A percentile compares a stretch with the other conserved stretches of the same genome.
Conservation (phyloP, 2,113 vertebrate species). For the Carollia perspicillata region DNA sequence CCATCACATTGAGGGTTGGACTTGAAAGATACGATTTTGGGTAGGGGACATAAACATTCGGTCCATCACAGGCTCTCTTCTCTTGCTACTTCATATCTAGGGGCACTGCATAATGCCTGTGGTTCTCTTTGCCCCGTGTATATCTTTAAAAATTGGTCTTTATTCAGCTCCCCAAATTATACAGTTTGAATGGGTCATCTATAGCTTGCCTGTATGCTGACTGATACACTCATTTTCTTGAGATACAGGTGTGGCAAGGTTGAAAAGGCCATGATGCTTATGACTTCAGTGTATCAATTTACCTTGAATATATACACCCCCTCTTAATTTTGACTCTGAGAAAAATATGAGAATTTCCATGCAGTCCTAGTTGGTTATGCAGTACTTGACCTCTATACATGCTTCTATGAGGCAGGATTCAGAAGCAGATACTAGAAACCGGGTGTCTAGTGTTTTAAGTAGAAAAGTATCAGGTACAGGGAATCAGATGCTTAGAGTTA, state of each 20-base stretch:
- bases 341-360: neutral
- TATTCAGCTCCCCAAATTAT: neutral
- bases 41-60: neutral
- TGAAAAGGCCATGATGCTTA: neutral
- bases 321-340: neutral
- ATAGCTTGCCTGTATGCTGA: neutral
- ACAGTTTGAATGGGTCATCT: neutral
- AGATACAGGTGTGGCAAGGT: neutral
- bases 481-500: neutral
- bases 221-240: neutral
- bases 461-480: neutral
- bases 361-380: neutral
- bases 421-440: neutral
- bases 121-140: neutral
- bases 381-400: neutral
- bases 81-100: neutral
- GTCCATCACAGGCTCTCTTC: neutral
- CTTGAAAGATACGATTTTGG: neutral
- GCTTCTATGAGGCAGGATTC: neutral
- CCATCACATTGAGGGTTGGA: neutral
- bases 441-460: neutral
- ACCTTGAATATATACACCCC: neutral
- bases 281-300: slow-evolving; percentile 10
- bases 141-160: slow-evolving; percentile 5
- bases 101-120: neutral